These are phyloP conservation scores for Rhabdornis inornatus DNA, from an alignment of 2,113 vertebrate genomes.

Conservation along the genomic window DNA sequence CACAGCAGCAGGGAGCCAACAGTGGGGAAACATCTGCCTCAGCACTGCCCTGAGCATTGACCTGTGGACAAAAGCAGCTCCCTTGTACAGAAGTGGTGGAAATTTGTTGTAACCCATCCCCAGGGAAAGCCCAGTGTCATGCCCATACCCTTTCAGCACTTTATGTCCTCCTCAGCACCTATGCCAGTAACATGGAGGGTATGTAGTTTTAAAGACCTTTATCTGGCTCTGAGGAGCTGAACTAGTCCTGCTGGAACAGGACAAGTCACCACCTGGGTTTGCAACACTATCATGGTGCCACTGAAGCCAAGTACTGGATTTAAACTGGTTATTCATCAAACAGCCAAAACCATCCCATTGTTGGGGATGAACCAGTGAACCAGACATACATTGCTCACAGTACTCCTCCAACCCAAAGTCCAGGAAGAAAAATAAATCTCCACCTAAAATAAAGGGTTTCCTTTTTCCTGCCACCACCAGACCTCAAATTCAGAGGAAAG, in stretches of 20 bases:
- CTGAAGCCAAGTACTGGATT: background rate
- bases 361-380: background rate
- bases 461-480: background rate
- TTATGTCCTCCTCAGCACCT: background rate
- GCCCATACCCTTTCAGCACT: background rate
- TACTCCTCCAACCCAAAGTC: background rate
- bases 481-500: rapidly evolving
- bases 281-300: rapidly evolving
- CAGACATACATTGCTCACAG: background rate
- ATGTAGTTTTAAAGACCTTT: background rate
- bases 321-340: background rate
- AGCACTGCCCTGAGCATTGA: background rate
- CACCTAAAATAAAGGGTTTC: background rate
- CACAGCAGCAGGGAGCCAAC: background rate
- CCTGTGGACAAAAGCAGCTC: rapidly evolving
- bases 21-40: background rate
- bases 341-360: background rate
- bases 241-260: background rate
- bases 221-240: background rate
- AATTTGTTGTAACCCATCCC: background rate
- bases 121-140: background rate
- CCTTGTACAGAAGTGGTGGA: rapidly evolving
- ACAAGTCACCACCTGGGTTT: background rate
- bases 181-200: background rate
- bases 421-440: background rate